Evolutionary conservation across 2,797 vertebrate species (phyloP).

Genomic region (Hoplostethus atlanticus): DNA sequence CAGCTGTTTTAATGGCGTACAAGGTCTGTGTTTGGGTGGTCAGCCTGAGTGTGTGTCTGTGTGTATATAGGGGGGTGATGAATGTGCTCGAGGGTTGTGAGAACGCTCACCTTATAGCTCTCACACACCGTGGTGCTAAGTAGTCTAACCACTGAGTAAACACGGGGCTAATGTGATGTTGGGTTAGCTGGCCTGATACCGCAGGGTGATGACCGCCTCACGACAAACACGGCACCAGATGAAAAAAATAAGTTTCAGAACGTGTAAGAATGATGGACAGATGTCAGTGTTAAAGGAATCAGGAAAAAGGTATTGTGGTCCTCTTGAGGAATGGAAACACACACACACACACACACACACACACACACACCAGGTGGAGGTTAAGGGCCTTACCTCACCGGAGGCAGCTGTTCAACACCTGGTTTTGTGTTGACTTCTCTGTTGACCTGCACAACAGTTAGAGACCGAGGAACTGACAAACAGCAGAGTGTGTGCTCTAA

Average conservation of each 20-base stretch:
- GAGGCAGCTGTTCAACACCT: slow-evolving; percentile 80
- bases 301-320: neutral
- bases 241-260: neutral
- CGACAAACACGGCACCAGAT: neutral
- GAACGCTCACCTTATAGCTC: slow-evolving; percentile 57
- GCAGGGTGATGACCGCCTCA: neutral
- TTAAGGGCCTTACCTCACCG: slow-evolving; percentile 26
- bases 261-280: neutral
- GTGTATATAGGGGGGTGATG: slow-evolving; percentile 37
- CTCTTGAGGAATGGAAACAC: neutral
- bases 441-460: slow-evolving; percentile 61
- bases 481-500: neutral
- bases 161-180: slow-evolving; percentile 52
- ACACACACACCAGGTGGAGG: slow-evolving; percentile 45
- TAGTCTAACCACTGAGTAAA: slow-evolving; percentile 58
- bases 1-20: slow-evolving; percentile 51
- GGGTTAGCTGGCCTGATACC: slow-evolving; percentile 12
- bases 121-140: slow-evolving; percentile 55
- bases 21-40: slow-evolving; percentile 57
- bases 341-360: neutral
- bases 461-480: slow-evolving; percentile 35
- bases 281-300: neutral
- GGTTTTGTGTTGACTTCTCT: slow-evolving; percentile 64
- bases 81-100: slow-evolving; percentile 48
- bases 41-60: slow-evolving; percentile 23